Conservation (phyloP, 2,888 invertebrate genomes). For the Eucera pruinosa region DNA sequence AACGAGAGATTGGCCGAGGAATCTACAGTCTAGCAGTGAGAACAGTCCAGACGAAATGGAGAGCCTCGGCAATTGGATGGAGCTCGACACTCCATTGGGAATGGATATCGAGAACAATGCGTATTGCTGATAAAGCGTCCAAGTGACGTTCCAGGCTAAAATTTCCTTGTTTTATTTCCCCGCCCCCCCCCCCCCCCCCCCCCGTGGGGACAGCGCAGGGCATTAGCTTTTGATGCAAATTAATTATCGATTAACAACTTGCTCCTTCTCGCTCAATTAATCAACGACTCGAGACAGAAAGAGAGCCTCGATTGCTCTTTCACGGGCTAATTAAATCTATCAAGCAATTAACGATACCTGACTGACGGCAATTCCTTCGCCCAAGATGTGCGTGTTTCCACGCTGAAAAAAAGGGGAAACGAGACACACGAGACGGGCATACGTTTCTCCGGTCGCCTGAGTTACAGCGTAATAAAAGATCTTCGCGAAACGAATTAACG, state of each 20-base stretch:
- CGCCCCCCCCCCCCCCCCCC: not conserved
- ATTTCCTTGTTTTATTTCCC: conserved; percentile 43
- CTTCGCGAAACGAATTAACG: conserved; percentile 31
- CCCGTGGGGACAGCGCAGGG: not conserved
- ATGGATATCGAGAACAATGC: conserved; percentile 58
- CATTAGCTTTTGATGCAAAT: conserved; percentile 55
- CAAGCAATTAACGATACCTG: conserved; percentile 53
- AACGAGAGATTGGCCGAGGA: conserved; percentile 50
- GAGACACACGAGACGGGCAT: too few relatives aligned
- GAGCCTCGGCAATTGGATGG: conserved; percentile 45
- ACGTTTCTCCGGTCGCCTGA: conserved; percentile 1
- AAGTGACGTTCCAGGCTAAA: conserved; percentile 39
- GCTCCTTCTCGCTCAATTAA: conserved; percentile 45
- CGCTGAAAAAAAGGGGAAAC: not conserved
- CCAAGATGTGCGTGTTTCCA: conserved; percentile 22
- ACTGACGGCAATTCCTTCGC: conserved; percentile 37
- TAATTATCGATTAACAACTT: conserved; percentile 59
- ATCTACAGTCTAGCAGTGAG: conserved; percentile 24
- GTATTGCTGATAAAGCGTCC: conserved; percentile 53
- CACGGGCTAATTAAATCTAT: conserved; percentile 47
- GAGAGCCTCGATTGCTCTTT: conserved; percentile 40
- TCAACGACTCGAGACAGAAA: conserved; percentile 38
- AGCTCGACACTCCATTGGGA: conserved; percentile 59
- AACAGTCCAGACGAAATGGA: conserved; percentile 27
- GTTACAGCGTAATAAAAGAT: conserved; percentile 37